phyloP scores from a whole-genome alignment of 2,797 vertebrate genomes.

The Crocodylus rhombifer region DNA sequence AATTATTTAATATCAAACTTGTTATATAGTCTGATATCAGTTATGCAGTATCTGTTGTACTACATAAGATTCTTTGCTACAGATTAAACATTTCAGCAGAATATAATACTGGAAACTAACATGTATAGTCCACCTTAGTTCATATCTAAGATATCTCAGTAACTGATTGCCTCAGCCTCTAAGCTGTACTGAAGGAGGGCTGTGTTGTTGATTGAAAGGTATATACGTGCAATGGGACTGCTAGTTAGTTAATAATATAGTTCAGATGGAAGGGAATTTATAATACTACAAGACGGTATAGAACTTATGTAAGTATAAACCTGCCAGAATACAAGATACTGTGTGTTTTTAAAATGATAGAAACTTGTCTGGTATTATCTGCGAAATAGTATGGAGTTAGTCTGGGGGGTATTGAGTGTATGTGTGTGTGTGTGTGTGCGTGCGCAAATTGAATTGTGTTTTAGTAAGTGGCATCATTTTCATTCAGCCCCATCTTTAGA shows the following conservation, averaged over 20 bases:
- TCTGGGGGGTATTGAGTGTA: background rate
- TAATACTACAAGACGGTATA: background rate
- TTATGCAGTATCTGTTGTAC: background rate
- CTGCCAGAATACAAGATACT: too few relatives aligned
- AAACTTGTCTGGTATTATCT: fast-evolving
- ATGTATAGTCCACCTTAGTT: background rate
- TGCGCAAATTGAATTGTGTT: too few relatives aligned
- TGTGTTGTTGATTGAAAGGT: fast-evolving
- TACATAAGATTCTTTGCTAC: background rate
- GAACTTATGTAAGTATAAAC: background rate
- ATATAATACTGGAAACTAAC: background rate
- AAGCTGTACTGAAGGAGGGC: fast-evolving
- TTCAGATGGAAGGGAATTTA: background rate
- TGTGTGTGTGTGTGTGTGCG: too few relatives aligned
- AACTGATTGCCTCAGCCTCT: background rate
- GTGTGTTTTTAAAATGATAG: too few relatives aligned
- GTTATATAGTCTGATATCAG: background rate
- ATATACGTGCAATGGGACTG: too few relatives aligned
- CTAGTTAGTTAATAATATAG: background rate
- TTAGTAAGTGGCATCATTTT: too few relatives aligned
- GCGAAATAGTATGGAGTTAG: fast-evolving
- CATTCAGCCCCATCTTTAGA: background rate
- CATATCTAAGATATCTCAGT: background rate
- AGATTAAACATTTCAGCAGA: background rate
- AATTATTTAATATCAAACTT: background rate